Evolutionary conservation across 2,797 vertebrate genomes (phyloP).

Genomic region (Tangara arthus): DNA sequence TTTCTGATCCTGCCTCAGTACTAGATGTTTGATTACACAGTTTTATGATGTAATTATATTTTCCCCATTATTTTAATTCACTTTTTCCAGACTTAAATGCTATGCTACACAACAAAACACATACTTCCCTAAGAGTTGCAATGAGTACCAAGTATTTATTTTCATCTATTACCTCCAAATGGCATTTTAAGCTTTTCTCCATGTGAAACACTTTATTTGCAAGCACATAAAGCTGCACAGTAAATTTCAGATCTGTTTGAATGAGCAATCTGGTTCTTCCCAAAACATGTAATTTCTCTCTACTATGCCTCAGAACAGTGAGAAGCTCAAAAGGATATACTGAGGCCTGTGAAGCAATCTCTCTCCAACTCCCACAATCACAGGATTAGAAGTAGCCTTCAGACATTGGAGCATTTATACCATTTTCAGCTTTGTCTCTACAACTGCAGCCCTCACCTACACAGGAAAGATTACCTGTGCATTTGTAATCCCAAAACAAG

Average conservation of each 20-base stretch:
- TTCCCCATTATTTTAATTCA: neutral
- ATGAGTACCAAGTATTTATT: neutral
- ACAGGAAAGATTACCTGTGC: neutral
- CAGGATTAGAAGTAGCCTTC: neutral
- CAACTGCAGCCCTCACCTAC: neutral
- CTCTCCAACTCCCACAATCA: neutral
- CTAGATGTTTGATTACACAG: neutral
- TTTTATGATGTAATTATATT: neutral
- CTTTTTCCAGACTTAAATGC: neutral
- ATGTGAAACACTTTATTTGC: neutral
- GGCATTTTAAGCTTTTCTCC: neutral
- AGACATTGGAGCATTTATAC: neutral
- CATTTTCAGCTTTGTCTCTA: neutral
- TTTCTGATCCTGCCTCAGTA: neutral
- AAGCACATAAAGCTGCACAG: neutral
- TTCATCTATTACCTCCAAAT: neutral
- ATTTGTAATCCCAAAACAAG: neutral
- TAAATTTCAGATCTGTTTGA: neutral
- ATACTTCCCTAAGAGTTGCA: neutral
- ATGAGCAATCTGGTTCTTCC: neutral
- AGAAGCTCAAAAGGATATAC: neutral
- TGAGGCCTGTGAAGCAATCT: neutral
- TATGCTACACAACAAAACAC: neutral
- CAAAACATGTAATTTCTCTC: neutral
- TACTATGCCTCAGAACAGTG: neutral